Evolutionary conservation across 2,113 vertebrate species (phyloP), one percentile per base, ranked within the genome.

Genomic region (Kryptolebias marmoratus): DNA sequence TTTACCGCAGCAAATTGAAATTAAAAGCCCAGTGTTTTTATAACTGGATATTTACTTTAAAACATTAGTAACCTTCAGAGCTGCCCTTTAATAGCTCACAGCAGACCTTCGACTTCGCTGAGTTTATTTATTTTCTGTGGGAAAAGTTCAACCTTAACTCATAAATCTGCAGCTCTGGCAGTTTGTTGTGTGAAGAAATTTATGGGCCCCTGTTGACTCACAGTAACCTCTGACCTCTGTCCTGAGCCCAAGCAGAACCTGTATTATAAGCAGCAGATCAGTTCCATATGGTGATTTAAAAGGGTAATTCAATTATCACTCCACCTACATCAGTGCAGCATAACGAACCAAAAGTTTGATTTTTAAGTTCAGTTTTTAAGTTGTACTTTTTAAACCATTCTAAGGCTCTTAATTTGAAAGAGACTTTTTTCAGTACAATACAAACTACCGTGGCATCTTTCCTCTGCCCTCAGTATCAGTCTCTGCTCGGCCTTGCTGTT

Each of bases 151-250:
- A 12, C 28, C 39, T 63, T 61, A 53, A 27, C 60, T 11, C 39
- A 67, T 80, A 75, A 75, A 84, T 72, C 67, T 64, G 28, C 48
- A 28, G 28, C 72, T 65, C 70, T 56, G 68, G 55, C 64, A n/a
- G 47, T 64, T 42, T 69, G 53, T 60, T 32, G 32, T 70, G 50
- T 49, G 14, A 70, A 53, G 70, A 62, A 16, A 36, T 57, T 70
- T 32, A 70, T 14, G 58, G 53, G 47, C 50, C 57, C 36, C 62
- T 42, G 13, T 47, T 63, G 79, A 79, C 80, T 64, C 11, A 0
- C 47, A 45, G 47, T 54, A 52, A 87, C 80, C 74, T 65, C 62
- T 83, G 84, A 84, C 79, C 83, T 68, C 59, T 75, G 84, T 80
- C 77, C 64, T 68, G 8, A 66, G 52, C 27, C 56, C 12, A 2